A percentile compares a stretch with the other conserved stretches of the same genome.
Evolutionary conservation across 2,888 invertebrate species (phyloP).

Genomic region (Venusia cambrica): DNA sequence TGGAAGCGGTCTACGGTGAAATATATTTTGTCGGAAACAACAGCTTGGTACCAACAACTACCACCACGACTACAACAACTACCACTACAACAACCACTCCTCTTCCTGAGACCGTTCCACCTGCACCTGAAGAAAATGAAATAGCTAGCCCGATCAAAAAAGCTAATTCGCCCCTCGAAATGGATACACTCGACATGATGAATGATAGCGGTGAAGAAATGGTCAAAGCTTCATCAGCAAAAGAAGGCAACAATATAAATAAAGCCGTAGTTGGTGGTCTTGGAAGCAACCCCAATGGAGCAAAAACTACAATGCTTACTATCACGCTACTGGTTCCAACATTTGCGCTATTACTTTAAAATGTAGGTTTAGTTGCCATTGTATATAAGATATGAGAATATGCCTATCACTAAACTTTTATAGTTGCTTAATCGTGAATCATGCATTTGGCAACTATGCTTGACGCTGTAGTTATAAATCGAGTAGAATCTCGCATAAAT

Average conservation of each 20-base stretch:
- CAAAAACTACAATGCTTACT: constrained; percentile 40
- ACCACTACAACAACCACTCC: constrained; percentile 81
- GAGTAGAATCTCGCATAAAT: constrained; percentile 39
- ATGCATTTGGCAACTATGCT: constrained; percentile 60
- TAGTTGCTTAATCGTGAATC: constrained; percentile 59
- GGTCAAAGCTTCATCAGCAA: constrained; percentile 46
- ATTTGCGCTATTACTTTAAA: constrained; percentile 60
- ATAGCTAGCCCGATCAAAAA: constrained; percentile 57
- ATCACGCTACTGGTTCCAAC: constrained; percentile 52
- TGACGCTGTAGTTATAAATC: constrained; percentile 58
- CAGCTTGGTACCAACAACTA: constrained; percentile 89
- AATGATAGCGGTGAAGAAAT: constrained; percentile 57
- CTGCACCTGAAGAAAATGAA: constrained; percentile 68
- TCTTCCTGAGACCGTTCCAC: constrained; percentile 74
- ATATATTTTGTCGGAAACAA: constrained; percentile 89
- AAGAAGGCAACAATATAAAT: constrained; percentile 62
- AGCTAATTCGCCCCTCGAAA: constrained; percentile 44
- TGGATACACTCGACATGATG: constrained; percentile 53
- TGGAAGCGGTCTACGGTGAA: constrained; percentile 87
- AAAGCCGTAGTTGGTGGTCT: constrained; percentile 61
- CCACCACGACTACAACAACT: constrained; percentile 82
- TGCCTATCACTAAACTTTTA: constrained; percentile 50
- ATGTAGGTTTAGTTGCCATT: constrained; percentile 38
- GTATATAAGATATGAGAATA: constrained; percentile 60
- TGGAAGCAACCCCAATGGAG: constrained; percentile 56